Percentiles rank a stretch among this genome's conserved stretches.
Conservation (phyloP, 2,888 invertebrate species). For the Biston betularia region DNA sequence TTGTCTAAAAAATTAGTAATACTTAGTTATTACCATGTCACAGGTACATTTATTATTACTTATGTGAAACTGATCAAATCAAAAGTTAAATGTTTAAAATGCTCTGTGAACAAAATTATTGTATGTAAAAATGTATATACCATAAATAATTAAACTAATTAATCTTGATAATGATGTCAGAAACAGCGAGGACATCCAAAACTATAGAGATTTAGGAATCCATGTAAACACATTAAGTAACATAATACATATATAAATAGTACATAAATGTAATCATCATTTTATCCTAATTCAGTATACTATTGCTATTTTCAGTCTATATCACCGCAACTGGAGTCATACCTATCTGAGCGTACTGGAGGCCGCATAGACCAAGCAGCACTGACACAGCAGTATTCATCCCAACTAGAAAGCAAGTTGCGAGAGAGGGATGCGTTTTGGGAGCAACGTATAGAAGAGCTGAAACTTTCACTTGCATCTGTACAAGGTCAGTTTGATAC, state of each 20-base stretch:
- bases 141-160: too few relatives aligned
- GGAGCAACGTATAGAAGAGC: conserved; percentile 87
- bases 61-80: too few relatives aligned
- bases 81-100: too few relatives aligned
- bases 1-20: not conserved
- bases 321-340: conserved; percentile 80
- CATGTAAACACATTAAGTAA: too few relatives aligned
- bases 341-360: conserved; percentile 76
- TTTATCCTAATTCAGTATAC: conserved; percentile 24
- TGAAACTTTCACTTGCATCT: conserved; percentile 83
- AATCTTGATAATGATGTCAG: too few relatives aligned
- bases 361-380: conserved; percentile 72
- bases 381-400: conserved; percentile 86
- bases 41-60: too few relatives aligned
- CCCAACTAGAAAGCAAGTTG: conserved; percentile 87
- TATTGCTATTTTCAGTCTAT: conserved; percentile 67
- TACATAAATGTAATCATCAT: too few relatives aligned
- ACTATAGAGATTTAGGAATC: too few relatives aligned
- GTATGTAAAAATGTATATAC: too few relatives aligned
- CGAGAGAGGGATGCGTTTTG: conserved; percentile 85
- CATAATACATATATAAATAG: too few relatives aligned
- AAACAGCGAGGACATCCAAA: too few relatives aligned
- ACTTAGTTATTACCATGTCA: not conserved
- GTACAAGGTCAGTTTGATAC: conserved; percentile 87
- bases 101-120: too few relatives aligned